phyloP scores from a whole-genome alignment of 2,888 invertebrate species.

The Dichetophora obliterata region DNA sequence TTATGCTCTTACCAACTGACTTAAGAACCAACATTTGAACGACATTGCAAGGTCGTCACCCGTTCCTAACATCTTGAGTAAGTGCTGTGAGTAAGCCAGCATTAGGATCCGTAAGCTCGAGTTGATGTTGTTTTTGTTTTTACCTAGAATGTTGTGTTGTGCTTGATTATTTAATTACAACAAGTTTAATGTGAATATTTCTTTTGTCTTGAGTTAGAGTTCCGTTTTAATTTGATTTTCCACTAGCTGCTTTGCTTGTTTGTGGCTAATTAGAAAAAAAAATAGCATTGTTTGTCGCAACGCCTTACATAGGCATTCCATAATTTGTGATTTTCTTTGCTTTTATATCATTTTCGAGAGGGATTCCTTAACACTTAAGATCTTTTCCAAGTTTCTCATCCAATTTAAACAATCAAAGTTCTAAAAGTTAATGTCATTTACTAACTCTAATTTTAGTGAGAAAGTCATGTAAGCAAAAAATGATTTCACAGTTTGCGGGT shows the following conservation, averaged over 20 bases:
- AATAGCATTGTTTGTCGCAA: not conserved
- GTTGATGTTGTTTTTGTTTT: not conserved
- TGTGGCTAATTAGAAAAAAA: not conserved
- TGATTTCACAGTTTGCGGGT: too few species aligned
- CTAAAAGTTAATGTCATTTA: too few species aligned
- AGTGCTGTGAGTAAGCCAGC: conserved; percentile 3
- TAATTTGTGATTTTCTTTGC: too few species aligned
- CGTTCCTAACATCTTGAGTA: not conserved
- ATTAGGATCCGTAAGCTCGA: not conserved
- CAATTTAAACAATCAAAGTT: too few species aligned
- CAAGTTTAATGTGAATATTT: not conserved
- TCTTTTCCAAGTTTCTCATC: too few species aligned
- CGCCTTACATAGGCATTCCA: too few species aligned
- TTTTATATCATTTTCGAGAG: too few species aligned
- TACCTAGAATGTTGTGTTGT: not conserved
- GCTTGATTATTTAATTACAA: not conserved
- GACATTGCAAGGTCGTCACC: conserved; percentile 36
- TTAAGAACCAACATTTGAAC: conserved; percentile 5
- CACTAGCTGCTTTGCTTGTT: not conserved
- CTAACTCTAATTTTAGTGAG: too few species aligned
- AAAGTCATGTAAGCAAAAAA: too few species aligned
- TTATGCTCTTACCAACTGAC: not conserved
- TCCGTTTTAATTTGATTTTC: conserved; percentile 10
- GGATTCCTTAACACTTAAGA: too few species aligned
- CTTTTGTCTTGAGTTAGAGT: not conserved